Evolutionary conservation across 1,140 invertebrate genomes (phyloP), one percentile per base, ranked within the genome.

Genomic region (Harpegnathos saltator): DNA sequence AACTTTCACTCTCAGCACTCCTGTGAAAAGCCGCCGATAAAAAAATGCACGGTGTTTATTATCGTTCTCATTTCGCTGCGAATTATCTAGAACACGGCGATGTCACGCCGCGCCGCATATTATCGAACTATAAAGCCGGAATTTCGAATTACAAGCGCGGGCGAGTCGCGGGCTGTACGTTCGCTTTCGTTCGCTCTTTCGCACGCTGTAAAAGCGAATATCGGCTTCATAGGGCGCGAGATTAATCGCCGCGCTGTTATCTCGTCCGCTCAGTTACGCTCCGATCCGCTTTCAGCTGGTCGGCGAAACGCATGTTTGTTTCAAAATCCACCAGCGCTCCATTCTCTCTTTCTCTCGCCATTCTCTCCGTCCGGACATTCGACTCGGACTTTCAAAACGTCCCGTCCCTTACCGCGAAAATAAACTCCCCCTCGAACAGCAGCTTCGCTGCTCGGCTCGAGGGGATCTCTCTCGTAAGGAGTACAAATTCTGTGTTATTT

Each of bases 211-310:
- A 77, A 77, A 77, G 14, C 24, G 9, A 66, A 52, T 77, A 77
- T 77, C 74, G 48, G 66, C 74, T 77, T 56, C 33, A 38, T 66
- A 66, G 48, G 59, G 33, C 29, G 17, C 2, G 29, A 66, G 50
- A 77, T 77, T 77, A 77, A 77, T 77, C 29, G 74, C 29, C 61
- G 11, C 15, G 14, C 44, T 77, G 15, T 77, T 77, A 77, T 77
- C 74, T 66, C 61, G 29, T 77, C 19, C 61, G 61, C 61, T 77
- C 50, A 50, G 74, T 66, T 77, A 66, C 74, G 62, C 29, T 52
- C 12, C 26, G 59, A 75, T 77, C 19, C 26, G 15, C 44, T 77
- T 22, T 65, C 44, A 65, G 19, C 14, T 29, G 58, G 15, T 26
- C 59, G 26, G 29, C 14, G 29, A 52, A 65, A 77, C 29, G 48